Evolutionary conservation across 2,113 vertebrate genomes (phyloP), one percentile per base, ranked within the genome.

Genomic region (Elephas maximus): DNA sequence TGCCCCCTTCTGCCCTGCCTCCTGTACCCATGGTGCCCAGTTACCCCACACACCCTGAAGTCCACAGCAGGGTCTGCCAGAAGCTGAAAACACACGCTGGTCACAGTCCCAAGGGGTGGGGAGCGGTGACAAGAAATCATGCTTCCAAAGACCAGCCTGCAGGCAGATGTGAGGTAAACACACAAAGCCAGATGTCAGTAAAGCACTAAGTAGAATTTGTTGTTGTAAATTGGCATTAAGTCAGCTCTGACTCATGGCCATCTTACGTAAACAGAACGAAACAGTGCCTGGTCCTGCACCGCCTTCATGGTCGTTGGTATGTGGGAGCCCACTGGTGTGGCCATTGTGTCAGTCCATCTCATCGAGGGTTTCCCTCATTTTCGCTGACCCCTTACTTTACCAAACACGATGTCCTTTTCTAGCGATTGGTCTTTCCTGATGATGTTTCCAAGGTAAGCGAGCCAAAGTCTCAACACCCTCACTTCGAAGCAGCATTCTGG

Each of bases 11-110:
- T n/a, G 20, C 24, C 33, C 24, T 30, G 30, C 6, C 33, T 77
- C 24, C 76, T 44, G 18, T 9, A 11, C 18, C n/a, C 6, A 0
- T 4, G 51, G 74, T 30, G 74, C 86, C 88, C 37, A 8, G 85
- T 6, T 10, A 80, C 57, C 80, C 62, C 26, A 9, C 0, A 2
- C 2, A 14, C 23, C 71, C 4, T 0, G 1, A 71, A 62, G 74
- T 62, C 44, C 93, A 83, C n/a, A 41, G 78, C 0, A 51, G 20
- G 10, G 20, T 62, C 76, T 80, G 24, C 71, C 53, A 51, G 63
- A 51, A 5, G 63, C 84, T 8, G 11, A 82, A 24, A 57, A n/a
- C 44, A 48, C 57, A 65, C 23, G 21, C 48, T 37, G 17, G 5
- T 15, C 23, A 45, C 23, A 14, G 60, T 67, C 48, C 69, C 74